These are phyloP conservation scores for Epicauta chinensis DNA, from an alignment of 1,140 invertebrate genomes.

Conservation along the genomic window DNA sequence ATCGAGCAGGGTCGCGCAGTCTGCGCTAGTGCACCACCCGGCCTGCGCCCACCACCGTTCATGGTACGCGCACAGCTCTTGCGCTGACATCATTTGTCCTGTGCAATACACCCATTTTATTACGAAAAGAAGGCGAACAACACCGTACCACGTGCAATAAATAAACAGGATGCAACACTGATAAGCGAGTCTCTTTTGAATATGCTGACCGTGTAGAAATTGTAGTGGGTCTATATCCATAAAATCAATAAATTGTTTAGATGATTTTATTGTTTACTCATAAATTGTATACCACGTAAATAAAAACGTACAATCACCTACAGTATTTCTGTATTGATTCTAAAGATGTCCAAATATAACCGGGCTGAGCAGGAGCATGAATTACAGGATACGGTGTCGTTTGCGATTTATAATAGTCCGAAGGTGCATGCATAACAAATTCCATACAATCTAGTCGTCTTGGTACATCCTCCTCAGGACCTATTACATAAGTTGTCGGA, in stretches of 20 bases:
- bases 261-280: too few relatives aligned
- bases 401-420: constrained; percentile 78
- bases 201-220: too few relatives aligned
- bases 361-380: constrained; percentile 47
- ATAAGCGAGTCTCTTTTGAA: too few relatives aligned
- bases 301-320: too few relatives aligned
- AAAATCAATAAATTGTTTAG: too few relatives aligned
- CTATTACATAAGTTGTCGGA: constrained; percentile 86
- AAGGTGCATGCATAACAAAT: constrained; percentile 89
- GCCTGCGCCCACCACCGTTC: constrained; percentile 10
- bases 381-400: constrained; percentile 68
- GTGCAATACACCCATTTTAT: too few relatives aligned
- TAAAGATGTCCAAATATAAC: constrained; percentile 62
- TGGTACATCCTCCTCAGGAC: constrained; percentile 85
- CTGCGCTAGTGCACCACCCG: constrained; percentile 32
- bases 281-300: too few relatives aligned
- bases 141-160: too few relatives aligned
- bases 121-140: too few relatives aligned
- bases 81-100: too few relatives aligned
- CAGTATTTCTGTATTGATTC: constrained; percentile 7
- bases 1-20: constrained; percentile 27
- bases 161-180: too few relatives aligned
- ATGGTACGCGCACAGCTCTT: background rate
- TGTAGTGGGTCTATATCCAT: too few relatives aligned
- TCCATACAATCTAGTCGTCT: constrained; percentile 81